Conservation (phyloP, 1,140 invertebrate genomes). For the Dufourea novaeangliae region DNA sequence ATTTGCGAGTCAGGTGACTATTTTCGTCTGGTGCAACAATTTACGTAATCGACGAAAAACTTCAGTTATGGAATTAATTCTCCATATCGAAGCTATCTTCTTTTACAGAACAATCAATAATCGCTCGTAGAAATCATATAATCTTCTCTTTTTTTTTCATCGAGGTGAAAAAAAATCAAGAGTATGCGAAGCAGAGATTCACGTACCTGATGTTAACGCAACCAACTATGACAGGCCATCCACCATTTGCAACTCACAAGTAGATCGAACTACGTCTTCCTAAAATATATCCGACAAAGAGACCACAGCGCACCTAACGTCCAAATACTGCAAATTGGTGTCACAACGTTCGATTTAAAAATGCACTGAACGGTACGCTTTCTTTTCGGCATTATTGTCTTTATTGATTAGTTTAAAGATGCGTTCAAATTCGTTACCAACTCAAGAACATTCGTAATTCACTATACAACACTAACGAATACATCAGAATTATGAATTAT, state of each 20-base stretch:
- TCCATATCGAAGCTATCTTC: background rate
- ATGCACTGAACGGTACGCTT: background rate
- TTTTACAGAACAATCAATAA: background rate
- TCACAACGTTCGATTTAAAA: slow-evolving; percentile 32
- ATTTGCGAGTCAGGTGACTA: slow-evolving; percentile 60
- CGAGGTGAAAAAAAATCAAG: slow-evolving; percentile 1
- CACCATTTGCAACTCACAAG: slow-evolving; percentile 77
- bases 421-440: slow-evolving; percentile 5
- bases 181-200: slow-evolving; percentile 10
- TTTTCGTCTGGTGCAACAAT: slow-evolving; percentile 68
- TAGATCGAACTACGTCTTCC: slow-evolving; percentile 59
- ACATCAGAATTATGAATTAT: background rate
- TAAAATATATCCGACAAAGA: slow-evolving; percentile 61
- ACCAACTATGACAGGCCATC: slow-evolving; percentile 73
- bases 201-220: slow-evolving; percentile 78
- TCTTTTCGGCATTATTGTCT: background rate
- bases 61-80: background rate
- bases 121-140: background rate
- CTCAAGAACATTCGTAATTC: background rate
- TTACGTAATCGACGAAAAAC: slow-evolving; percentile 67
- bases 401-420: background rate
- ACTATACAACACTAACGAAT: too few relatives aligned
- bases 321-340: background rate
- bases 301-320: slow-evolving; percentile 58
- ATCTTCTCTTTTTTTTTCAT: background rate